A percentile compares a stretch with the other conserved stretches of the same genome.
phyloP scores from a whole-genome alignment of 2,888 invertebrate species.

The Muschampia plurimacula region DNA sequence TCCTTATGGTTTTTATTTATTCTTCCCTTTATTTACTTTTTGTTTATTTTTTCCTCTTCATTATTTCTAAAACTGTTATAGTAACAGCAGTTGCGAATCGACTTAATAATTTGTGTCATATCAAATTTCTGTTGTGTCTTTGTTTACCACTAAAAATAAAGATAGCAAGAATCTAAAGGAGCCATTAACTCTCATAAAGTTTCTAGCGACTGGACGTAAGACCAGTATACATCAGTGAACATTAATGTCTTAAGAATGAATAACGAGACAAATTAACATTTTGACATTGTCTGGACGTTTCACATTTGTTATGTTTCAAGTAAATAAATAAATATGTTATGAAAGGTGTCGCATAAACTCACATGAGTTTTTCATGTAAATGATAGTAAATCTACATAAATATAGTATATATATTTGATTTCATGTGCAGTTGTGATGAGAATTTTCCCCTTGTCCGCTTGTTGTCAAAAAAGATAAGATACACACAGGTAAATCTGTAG shows the following conservation, averaged over 20 bases:
- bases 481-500: not conserved
- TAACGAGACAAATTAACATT: not conserved
- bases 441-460: no score
- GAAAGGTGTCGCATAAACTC: no score
- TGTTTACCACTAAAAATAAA: not conserved
- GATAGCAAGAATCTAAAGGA: not conserved
- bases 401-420: no score
- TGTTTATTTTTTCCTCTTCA: not conserved
- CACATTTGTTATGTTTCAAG: not conserved
- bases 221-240: constrained; percentile 11
- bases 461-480: no score
- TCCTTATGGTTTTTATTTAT: not conserved
- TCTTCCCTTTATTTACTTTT: not conserved
- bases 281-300: not conserved
- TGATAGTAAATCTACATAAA: no score
- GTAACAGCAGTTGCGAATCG: no score
- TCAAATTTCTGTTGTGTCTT: not conserved
- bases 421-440: no score
- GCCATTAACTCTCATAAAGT: not conserved
- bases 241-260: constrained; percentile 7
- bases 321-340: no score
- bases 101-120: not conserved
- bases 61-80: no score
- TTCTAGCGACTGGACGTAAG: not conserved
- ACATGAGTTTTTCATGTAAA: no score